Conservation (phyloP, 2,113 vertebrate species). For the Camelus bactrianus region DNA sequence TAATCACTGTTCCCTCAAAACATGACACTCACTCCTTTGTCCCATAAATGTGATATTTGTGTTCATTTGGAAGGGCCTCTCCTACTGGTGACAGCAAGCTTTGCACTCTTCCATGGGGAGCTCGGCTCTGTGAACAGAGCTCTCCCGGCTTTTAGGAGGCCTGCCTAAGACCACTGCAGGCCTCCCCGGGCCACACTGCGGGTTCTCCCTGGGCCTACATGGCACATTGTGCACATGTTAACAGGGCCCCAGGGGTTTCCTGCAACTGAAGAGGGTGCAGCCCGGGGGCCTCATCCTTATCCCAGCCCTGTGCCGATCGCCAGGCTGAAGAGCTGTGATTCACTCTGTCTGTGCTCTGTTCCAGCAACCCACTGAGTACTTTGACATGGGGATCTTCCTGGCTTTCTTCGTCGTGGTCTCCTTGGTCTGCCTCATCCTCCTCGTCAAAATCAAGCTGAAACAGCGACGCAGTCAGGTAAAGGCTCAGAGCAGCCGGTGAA, state of each 20-base stretch:
- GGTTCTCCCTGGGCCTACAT: not conserved
- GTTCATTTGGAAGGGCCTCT: constrained; percentile 63
- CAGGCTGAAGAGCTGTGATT: not conserved
- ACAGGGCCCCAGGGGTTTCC: not conserved
- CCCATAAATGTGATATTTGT: constrained; percentile 69
- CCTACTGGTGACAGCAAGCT: not conserved
- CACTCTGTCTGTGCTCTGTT: constrained; percentile 66
- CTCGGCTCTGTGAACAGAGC: not conserved
- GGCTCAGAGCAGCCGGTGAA: not conserved
- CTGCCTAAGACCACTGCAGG: not conserved
- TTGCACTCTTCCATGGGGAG: not conserved
- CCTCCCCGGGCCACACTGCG: not conserved
- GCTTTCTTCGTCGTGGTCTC: constrained; percentile 99
- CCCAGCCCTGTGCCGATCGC: not conserved
- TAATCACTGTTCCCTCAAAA: constrained; percentile 76
- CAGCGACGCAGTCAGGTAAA: constrained; percentile 97
- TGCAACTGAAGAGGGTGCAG: not conserved
- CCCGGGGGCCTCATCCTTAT: not conserved
- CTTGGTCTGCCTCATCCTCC: constrained; percentile 97
- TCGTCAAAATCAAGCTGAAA: constrained; percentile 99
- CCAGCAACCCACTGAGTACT: constrained; percentile 98
- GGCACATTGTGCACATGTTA: not conserved
- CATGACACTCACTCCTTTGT: constrained; percentile 75
- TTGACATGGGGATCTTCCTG: constrained; percentile 99
- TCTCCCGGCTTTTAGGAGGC: not conserved